Conservation (phyloP, 2,888 invertebrate species). For the Diaperis boleti region DNA sequence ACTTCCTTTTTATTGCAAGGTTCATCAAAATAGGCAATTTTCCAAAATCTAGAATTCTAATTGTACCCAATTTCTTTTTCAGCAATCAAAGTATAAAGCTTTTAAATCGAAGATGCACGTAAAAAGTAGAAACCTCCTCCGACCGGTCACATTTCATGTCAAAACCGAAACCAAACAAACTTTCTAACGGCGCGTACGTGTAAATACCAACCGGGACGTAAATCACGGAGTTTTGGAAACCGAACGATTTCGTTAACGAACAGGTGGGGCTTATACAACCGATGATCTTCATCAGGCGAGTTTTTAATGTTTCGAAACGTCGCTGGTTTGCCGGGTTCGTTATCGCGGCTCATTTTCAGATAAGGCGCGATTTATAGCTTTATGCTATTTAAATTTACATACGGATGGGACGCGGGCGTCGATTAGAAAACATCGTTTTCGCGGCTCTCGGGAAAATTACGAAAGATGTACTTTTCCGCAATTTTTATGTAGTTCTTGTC, state of each 20-base stretch:
- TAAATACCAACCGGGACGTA: conserved; percentile 20
- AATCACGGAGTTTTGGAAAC: conserved; percentile 33
- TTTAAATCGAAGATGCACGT: no score
- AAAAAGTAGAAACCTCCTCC: no score
- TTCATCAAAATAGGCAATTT: no score
- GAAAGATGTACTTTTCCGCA: no score
- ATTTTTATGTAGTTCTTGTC: no score
- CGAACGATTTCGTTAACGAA: conserved; percentile 31
- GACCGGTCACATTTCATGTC: no score
- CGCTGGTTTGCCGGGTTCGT: conserved; percentile 17
- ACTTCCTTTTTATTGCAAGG: no score
- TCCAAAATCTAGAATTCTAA: no score
- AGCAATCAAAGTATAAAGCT: no score
- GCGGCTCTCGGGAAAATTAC: conserved; percentile 8
- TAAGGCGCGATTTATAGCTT: conserved; percentile 33
- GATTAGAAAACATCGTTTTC: conserved; percentile 25
- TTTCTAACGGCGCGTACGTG: conserved; percentile 30
- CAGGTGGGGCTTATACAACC: conserved; percentile 30
- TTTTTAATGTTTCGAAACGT: conserved; percentile 31
- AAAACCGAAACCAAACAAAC: no score
- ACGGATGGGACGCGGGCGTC: conserved; percentile 28
- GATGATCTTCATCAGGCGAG: conserved; percentile 27
- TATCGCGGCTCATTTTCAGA: conserved; percentile 26
- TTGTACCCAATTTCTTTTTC: no score
- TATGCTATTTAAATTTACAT: conserved; percentile 27